Conservation (phyloP, 1,140 invertebrate genomes). For the Laupala kohalensis region DNA sequence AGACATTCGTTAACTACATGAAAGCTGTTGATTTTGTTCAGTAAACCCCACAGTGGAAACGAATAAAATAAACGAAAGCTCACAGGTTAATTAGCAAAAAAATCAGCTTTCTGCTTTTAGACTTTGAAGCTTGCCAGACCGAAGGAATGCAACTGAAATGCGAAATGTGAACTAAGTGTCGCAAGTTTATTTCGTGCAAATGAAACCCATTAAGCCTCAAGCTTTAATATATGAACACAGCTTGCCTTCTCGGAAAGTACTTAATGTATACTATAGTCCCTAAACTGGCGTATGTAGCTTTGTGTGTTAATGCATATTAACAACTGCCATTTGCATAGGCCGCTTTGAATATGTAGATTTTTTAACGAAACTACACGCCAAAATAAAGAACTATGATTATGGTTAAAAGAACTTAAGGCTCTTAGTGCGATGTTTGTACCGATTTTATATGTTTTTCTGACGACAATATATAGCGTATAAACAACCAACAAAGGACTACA, state of each 20-base stretch:
- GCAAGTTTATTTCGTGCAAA: neutral
- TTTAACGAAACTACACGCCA: neutral
- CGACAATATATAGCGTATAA: too few species aligned
- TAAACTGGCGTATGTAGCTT: neutral
- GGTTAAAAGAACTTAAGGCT: neutral
- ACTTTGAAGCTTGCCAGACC: too few species aligned
- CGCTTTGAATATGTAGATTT: neutral
- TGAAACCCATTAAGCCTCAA: neutral
- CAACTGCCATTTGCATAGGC: neutral
- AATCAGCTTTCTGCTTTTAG: too few species aligned
- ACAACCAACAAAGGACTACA: too few species aligned
- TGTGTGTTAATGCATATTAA: neutral
- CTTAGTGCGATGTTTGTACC: neutral
- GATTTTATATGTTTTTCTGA: neutral
- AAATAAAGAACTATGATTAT: neutral
- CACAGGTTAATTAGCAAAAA: too few species aligned
- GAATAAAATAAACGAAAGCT: too few species aligned
- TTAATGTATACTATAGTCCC: neutral
- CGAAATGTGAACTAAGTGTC: too few species aligned
- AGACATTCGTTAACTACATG: too few species aligned
- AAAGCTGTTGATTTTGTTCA: too few species aligned
- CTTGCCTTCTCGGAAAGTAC: neutral
- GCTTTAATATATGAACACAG: neutral
- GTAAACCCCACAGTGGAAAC: too few species aligned
- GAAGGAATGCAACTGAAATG: too few species aligned